Percentiles rank a stretch among this genome's conserved stretches.
Conservation (phyloP, 2,888 invertebrate species). For the Noctua comes region DNA sequence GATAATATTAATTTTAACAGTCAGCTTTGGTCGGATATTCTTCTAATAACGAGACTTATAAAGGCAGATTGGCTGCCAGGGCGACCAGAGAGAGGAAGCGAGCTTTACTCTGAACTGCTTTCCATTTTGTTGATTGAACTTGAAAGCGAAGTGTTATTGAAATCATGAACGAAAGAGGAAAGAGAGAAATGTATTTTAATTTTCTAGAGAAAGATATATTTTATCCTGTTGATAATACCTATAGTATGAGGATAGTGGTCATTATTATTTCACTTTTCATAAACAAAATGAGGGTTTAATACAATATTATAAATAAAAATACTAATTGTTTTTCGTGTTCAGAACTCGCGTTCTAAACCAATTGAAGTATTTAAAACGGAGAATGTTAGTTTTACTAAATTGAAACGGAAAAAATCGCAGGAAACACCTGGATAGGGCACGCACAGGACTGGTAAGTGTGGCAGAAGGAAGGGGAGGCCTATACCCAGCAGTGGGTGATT, state of each 20-base stretch:
- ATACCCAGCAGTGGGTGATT: no score
- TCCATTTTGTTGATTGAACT: constrained; percentile 48
- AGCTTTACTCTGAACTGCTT: constrained; percentile 28
- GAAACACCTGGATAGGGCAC: no score
- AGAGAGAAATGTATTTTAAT: not conserved
- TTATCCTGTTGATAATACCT: no score
- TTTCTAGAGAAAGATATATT: not conserved
- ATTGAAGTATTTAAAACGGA: not conserved
- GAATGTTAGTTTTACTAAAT: not conserved
- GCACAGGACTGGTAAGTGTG: no score
- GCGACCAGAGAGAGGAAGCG: constrained; percentile 16
- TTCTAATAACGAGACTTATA: constrained; percentile 47
- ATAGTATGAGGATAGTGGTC: no score
- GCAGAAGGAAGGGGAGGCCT: no score
- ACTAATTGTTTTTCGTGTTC: no score
- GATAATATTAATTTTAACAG: constrained; percentile 58
- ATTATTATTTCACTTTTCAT: not conserved
- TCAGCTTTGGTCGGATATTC: constrained; percentile 42
- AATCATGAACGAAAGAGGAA: not conserved
- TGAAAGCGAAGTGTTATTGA: constrained; percentile 32
- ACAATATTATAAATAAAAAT: no score
- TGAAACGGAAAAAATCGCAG: not conserved
- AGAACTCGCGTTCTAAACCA: no score
- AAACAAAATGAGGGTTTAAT: not conserved
- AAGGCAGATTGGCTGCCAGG: constrained; percentile 48